Conservation (phyloP, 2,797 vertebrate genomes). For the Propithecus perrieri region DNA sequence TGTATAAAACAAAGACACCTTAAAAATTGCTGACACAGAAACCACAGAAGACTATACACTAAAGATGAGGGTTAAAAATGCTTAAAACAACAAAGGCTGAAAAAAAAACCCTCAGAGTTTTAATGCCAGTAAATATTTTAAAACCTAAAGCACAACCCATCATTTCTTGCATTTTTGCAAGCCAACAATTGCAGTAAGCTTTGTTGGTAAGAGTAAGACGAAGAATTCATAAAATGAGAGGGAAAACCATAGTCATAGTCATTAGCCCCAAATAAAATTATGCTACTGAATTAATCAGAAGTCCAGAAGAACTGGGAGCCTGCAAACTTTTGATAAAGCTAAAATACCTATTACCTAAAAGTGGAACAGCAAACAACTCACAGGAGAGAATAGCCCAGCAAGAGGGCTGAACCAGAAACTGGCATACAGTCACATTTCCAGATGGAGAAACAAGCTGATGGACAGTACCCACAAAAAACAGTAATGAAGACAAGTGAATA, state of each 20-base stretch:
- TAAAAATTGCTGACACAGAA: neutral
- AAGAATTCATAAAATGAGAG: neutral
- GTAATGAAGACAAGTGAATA: neutral
- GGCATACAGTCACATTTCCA: neutral
- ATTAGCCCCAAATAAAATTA: neutral
- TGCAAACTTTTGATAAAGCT: neutral
- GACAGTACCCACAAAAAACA: neutral
- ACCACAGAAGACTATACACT: neutral
- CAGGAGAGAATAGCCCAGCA: neutral
- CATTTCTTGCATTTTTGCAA: neutral
- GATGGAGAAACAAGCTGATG: neutral
- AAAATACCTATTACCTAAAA: neutral
- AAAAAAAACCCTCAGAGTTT: neutral
- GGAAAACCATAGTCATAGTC: neutral
- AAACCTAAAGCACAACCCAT: neutral
- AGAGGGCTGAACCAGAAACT: neutral
- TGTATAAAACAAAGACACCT: neutral
- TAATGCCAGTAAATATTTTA: conserved; percentile 5
- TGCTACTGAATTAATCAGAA: neutral
- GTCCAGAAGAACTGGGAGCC: neutral
- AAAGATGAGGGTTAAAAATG: neutral
- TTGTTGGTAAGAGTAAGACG: neutral
- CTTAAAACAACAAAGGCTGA: neutral
- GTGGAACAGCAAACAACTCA: neutral
- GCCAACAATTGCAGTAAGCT: neutral